Evolutionary conservation across 2,888 invertebrate genomes (phyloP), one percentile per base, ranked within the genome.

Genomic region (Clistopyga incitator): DNA sequence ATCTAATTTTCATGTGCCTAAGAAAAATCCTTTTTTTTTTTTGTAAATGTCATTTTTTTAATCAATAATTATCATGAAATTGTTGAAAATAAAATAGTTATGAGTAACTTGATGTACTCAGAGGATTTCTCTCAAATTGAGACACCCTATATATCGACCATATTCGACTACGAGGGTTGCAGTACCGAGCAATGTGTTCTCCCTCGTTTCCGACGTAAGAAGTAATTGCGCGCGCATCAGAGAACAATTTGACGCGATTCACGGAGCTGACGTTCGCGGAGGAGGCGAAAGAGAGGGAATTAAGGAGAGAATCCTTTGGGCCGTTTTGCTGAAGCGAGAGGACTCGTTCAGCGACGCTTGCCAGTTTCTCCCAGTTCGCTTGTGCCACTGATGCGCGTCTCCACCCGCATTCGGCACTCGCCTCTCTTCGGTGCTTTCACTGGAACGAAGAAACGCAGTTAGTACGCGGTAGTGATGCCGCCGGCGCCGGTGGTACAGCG

Each of bases 201-300:
- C 72, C 77, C 13, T 20, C 68, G 81, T 81, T 84, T 84, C 81
- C 82, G 80, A 61, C 75, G 76, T 70, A 71, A 82, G 76, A 84
- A 78, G 82, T 84, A 84, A 85, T 81, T 85, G 84, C 76, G 81
- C 79, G 72, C 82, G 72, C 78, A 84, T 86, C 86, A 80, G 80
- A 77, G 82, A 76, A 84, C 86, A 82, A 84, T 86, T 86, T 85
- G 65, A 72, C 76, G 54, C 72, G 67, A 81, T 84, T 84, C 81
- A 70, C 83, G 74, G 80, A 67, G 34, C 52, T 70, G 38, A 56
- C 56, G 65, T 54, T 76, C 76, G 61, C 47, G 45, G 67, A 11
- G 59, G 61, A n/a, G n/a, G n/a, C n/a, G 76, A 67, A 8, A 13
- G 47, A 65, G 64, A 50, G 50, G 23, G 42, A 64, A 45, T 42